Base-by-base conservation (phyloP, 2,113 vertebrate genomes). In the Psettodes erumei region DNA sequence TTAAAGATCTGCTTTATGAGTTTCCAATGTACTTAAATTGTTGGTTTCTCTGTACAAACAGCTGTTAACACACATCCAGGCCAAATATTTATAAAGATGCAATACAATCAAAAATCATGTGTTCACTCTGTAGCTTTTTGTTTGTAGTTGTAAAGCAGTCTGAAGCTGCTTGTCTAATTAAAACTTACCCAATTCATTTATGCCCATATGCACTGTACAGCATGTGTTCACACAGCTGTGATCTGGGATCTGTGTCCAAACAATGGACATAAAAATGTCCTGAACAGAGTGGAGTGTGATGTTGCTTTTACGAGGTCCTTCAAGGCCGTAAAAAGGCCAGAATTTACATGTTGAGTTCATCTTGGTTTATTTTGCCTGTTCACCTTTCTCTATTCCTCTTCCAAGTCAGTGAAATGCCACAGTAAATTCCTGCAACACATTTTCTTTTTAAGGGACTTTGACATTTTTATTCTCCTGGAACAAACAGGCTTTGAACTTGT, bases 401-500 rank as follows among this genome's bases (percentile, higher is more conserved):
- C 65, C 37, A 63, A 76, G 43, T 43, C 58, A 66, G 9, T 74
- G 63, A 76, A 70, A 88, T 64, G 61, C 65, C 71, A 76, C 48
- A 23, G 50, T 59, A 76, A 66, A 84, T 40, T 43, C 65, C 23
- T 70, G 77, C 65, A 72, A 54, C 55, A 63, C 38, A 18, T 73
- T 65, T 64, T 76, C 56, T 82, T 81, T 51, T 63, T 23, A 58
- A 79, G 74, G 62, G 53, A 48, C 42, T 79, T 68, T 74, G 58
- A 81, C 77, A 76, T 80, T 85, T 90, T 81, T 73, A 63, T 73
- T 71, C 47, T 65, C 33, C 63, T 71, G 83, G 78, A 82, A 84
- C 60, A 75, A 82, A 82, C 6, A 75, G 2, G 27, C 58, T 37
- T 18, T 0, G 60, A 45, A 54, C 64, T 62, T 63, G 42, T 45